Evolutionary conservation across 2,888 invertebrate species (phyloP), one percentile per base, ranked within the genome.

Genomic region (Habrosyne pyritoides): DNA sequence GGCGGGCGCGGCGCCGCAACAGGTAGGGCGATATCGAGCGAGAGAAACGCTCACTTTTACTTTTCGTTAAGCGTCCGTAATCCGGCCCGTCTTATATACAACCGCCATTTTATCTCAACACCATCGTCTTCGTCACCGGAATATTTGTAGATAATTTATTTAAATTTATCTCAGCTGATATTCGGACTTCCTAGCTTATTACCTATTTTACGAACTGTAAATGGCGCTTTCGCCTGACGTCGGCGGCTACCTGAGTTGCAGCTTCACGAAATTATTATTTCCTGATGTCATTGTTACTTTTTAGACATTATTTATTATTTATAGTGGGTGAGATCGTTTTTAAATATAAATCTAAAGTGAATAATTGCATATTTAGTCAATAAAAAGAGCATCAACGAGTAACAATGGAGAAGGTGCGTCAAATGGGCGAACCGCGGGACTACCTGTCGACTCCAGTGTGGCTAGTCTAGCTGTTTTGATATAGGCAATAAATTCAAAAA

Each of bases 11-110:
- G 76, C 79, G 80, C 74, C 83, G 87, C 88, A 88, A 88, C 87
- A 87, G 87, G 87, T 87, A 83, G 79, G 74, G 63, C 71, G 73
- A 72, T 89, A 88, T 87, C 81, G 87, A 87, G 83, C 86, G 85
- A 53, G 64, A 67, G 75, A 77, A 74, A 73, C 74, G 69, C 71
- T 79, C 75, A 78, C 77, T 81, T 82, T 83, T 81, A 83, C 83
- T 84, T 86, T 84, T 79, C 75, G 71, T 71, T 73, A 75, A 81
- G 75, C 77, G 71, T 55, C 65, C 67, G 67, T 82, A 81, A 83
- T 84, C 83, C 79, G 76, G 67, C 64, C 71, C 63, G 57, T 73
- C 69, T 70, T 75, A 67, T 66, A 72, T 75, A 66, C 67, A 72
- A 70, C 79, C 81, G 86, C 86, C 86, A 86, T 87, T 84, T 86